phyloP scores from a whole-genome alignment of 2,113 vertebrate species.

The Brachyistius frenatus region DNA sequence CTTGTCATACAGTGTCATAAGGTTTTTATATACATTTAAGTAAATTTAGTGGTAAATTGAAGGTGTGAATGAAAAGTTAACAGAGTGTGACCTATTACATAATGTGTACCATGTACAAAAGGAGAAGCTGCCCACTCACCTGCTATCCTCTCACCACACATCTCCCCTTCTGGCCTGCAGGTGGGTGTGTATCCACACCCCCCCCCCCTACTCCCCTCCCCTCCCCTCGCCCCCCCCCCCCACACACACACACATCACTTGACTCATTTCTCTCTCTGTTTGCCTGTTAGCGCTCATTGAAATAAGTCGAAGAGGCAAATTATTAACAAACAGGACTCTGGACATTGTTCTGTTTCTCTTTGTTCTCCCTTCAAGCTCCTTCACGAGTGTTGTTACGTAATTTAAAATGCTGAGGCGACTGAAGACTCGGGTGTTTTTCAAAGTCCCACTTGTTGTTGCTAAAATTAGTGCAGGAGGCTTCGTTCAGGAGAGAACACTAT shows the following conservation, averaged over 20 bases:
- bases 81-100: no score
- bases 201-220: no score
- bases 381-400: slow-evolving; percentile 34
- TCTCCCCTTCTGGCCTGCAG: slow-evolving; percentile 7
- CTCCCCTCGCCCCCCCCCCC: no score
- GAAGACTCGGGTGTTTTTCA: slow-evolving; percentile 9
- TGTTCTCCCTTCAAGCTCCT: slow-evolving; percentile 20
- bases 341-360: slow-evolving; percentile 28
- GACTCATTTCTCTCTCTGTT: slow-evolving; percentile 17
- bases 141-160: slow-evolving; percentile 16
- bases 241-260: background rate
- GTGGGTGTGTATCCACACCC: background rate
- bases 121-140: background rate
- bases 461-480: slow-evolving; percentile 20
- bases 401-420: slow-evolving; percentile 20
- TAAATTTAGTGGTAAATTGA: no score
- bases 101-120: no score
- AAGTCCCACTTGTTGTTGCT: slow-evolving; percentile 21
- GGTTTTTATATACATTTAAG: no score
- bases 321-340: slow-evolving; percentile 8
- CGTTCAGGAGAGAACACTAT: background rate
- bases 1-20: no score
- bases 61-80: no score
- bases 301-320: slow-evolving; percentile 11
- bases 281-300: slow-evolving; percentile 14